phyloP scores from a whole-genome alignment of 2,113 vertebrate genomes.

The Calypte anna region DNA sequence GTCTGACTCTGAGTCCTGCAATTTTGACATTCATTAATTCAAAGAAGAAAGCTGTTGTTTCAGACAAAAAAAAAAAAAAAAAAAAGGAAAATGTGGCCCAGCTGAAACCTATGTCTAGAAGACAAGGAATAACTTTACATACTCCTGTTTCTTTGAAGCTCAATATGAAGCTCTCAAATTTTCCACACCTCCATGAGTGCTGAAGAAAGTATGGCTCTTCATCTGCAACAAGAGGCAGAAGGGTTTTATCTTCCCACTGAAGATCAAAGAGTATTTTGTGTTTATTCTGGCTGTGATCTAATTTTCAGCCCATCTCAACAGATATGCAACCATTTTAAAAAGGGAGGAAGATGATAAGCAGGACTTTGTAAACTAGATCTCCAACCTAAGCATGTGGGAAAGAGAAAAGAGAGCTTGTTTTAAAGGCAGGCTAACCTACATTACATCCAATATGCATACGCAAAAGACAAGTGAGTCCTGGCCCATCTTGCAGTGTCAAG shows the following conservation, averaged over 20 bases:
- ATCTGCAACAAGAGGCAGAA: not conserved
- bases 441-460: not conserved
- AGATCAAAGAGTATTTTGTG: accelerated
- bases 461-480: not conserved
- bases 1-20: not conserved
- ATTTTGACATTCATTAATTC: not conserved
- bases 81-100: not conserved
- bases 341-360: not conserved
- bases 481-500: not conserved
- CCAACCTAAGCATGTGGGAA: not conserved
- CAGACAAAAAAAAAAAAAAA: not conserved
- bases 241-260: not conserved
- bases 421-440: not conserved
- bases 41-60: not conserved
- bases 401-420: not conserved
- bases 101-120: not conserved
- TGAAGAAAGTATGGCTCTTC: not conserved
- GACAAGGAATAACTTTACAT: not conserved
- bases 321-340: not conserved
- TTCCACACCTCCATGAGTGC: not conserved
- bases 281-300: not conserved
- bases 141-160: not conserved
- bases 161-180: not conserved
- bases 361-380: not conserved
- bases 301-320: not conserved